Base-by-base conservation (phyloP, 2,113 vertebrate genomes). In the Ophiodon elongatus region DNA sequence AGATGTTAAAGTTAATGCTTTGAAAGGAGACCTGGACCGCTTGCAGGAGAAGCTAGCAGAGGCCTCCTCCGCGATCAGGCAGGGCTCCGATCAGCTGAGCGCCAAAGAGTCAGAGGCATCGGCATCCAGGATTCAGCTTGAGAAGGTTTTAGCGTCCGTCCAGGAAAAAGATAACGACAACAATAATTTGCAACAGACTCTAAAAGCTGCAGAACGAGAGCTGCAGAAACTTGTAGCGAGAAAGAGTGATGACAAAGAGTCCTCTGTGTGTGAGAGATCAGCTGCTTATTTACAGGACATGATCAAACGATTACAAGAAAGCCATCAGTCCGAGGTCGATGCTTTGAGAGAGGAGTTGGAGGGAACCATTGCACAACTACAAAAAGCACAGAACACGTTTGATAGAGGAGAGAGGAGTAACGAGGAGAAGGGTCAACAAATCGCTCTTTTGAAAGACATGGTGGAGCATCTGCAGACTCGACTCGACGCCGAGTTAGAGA, bases 1-100 rank as follows among this genome's bases (percentile, higher is more conserved):
- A 91, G 94, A 97, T 90, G 90, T 86, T n/a, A 80, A 96, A 91
- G 95, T 97, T 65, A 90, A 93, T 47, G 93, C 88, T 90, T 91
- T 97, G 79, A 95, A 96, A 82, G 91, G 94, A 80, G 96, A 97
- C 75, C 80, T 97, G 86, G 93, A 95, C 91, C 74, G 90, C 85
- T 86, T 97, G 86, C 96, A 97, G 83, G 89, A 94, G 72, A 91
- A 94, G 60, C 89, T 97, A 76, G 89, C 90, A 7, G 93, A 93
- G 73, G 95, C 94, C 9, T 88, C 95, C 0, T 85, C 93, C 43
- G 90, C 89, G 0, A 86, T 97, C 9, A 88, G 92, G 52, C 92
- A 73, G 35, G 95, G 95, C 29, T 94, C 93, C 35, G 87, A 95
- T 74, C 94, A 94, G 3, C 83, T 95, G 70, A 93, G 91, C 62